These are phyloP conservation scores for Orcinus orca DNA, from an alignment of 2,113 vertebrate species.

Conservation along the genomic window DNA sequence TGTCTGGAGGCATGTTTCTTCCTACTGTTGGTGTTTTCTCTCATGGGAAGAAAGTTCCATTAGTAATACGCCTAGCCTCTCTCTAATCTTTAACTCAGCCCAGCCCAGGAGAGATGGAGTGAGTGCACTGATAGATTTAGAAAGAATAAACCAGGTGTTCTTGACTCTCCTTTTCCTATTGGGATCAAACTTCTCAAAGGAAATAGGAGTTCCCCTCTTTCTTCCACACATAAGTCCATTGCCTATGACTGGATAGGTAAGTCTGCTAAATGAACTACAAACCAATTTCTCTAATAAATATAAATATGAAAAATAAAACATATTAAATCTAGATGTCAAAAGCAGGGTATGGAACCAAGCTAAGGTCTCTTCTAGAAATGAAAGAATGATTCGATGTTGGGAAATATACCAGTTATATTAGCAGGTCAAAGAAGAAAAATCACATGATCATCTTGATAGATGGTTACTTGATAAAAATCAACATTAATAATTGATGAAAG, in stretches of 20 bases:
- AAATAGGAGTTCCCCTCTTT: background rate
- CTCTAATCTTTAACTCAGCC: background rate
- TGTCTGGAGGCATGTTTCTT: background rate
- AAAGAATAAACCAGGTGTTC: background rate
- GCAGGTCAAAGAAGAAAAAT: background rate
- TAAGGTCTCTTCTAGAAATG: background rate
- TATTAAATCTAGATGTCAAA: background rate
- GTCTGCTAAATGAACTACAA: background rate
- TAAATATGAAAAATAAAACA: background rate
- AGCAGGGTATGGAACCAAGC: background rate
- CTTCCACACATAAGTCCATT: background rate
- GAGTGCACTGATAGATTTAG: background rate
- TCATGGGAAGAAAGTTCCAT: background rate
- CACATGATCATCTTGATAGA: background rate
- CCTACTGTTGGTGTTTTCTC: background rate
- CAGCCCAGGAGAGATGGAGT: background rate
- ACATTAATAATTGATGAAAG: background rate
- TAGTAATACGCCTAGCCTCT: fast-evolving
- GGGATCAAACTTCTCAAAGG: background rate
- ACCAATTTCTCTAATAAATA: background rate
- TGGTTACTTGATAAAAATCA: background rate
- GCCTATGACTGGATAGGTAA: too few relatives aligned
- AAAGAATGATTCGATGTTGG: background rate
- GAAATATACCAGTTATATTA: background rate
- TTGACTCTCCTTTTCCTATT: background rate